phyloP scores from a whole-genome alignment of 2,888 invertebrate species.

The Tetragonisca angustula region DNA sequence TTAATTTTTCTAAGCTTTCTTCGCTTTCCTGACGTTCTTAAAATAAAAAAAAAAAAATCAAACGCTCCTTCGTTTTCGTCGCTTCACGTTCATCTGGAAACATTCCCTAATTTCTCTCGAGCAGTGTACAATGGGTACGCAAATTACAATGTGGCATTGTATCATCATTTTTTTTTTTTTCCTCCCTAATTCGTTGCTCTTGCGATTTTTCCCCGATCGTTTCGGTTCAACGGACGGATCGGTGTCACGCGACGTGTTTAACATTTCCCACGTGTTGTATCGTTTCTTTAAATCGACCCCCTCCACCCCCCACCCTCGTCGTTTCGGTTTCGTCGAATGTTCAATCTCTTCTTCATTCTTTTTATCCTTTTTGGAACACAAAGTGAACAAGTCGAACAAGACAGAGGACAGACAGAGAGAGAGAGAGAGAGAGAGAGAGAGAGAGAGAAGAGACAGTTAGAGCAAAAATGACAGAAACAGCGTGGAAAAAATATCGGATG shows the following conservation, averaged over 20 bases:
- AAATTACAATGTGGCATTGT: slow-evolving; percentile 36
- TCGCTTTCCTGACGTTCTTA: too few species aligned
- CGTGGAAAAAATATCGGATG: slow-evolving; percentile 22
- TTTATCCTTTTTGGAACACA: neutral
- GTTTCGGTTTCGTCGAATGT: slow-evolving; percentile 19
- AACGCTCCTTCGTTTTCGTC: too few species aligned
- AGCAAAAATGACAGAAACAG: slow-evolving; percentile 28
- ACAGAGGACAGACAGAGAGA: slow-evolving; percentile 17
- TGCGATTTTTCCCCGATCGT: neutral
- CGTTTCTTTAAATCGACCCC: neutral
- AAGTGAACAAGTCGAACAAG: slow-evolving; percentile 44
- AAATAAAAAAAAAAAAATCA: too few species aligned
- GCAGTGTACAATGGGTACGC: slow-evolving; percentile 1
- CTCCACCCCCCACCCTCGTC: neutral
- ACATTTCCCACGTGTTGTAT: neutral
- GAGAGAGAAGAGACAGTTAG: slow-evolving; percentile 50
- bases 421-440: slow-evolving; percentile 34
- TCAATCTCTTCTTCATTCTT: neutral
- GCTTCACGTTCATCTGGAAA: too few species aligned
- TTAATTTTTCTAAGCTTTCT: too few species aligned
- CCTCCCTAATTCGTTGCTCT: neutral
- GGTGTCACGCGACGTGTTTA: slow-evolving; percentile 6
- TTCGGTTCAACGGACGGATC: slow-evolving; percentile 26
- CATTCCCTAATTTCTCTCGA: too few species aligned
- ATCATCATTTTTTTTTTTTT: neutral